A percentile compares a stretch with the other conserved stretches of the same genome.
These are phyloP conservation scores for Gila robusta DNA, from an alignment of 2,797 vertebrate species.

Conservation along the genomic window DNA sequence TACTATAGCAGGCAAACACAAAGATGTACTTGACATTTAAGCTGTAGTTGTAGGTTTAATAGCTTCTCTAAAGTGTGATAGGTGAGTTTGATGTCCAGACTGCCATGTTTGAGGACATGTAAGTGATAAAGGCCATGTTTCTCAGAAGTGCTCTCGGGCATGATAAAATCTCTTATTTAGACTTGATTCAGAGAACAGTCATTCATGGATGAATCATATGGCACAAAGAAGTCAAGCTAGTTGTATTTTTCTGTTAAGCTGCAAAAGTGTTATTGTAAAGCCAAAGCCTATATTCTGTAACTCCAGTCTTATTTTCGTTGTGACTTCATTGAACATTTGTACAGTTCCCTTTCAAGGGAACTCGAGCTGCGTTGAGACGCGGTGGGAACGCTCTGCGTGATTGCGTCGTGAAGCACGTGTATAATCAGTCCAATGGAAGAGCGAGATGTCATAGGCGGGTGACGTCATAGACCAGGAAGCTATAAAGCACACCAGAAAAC, in stretches of 20 bases:
- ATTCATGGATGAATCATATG: conserved; percentile 18
- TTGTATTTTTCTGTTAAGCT: conserved; percentile 9
- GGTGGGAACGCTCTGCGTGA: no score
- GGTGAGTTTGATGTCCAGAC: conserved; percentile 25
- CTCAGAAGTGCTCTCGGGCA: conserved; percentile 12
- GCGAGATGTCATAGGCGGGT: no score
- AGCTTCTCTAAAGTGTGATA: conserved; percentile 26
- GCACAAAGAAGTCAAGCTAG: not conserved
- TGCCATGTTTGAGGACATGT: conserved; percentile 8
- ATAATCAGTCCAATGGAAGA: no score
- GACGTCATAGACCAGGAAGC: no score
- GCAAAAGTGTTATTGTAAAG: conserved; percentile 7
- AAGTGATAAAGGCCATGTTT: conserved; percentile 40
- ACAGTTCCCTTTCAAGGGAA: no score
- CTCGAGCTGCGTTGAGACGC: no score
- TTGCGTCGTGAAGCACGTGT: no score
- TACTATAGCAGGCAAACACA: not conserved
- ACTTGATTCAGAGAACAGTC: not conserved
- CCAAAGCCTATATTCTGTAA: not conserved
- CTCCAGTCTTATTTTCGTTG: not conserved
- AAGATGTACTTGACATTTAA: conserved; percentile 37
- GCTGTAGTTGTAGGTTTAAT: conserved; percentile 33
- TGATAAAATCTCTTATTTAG: conserved; percentile 40
- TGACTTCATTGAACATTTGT: not conserved
- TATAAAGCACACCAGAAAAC: no score